Base-by-base conservation (phyloP, 2,888 invertebrate species). In the Agriotes lineatus region DNA sequence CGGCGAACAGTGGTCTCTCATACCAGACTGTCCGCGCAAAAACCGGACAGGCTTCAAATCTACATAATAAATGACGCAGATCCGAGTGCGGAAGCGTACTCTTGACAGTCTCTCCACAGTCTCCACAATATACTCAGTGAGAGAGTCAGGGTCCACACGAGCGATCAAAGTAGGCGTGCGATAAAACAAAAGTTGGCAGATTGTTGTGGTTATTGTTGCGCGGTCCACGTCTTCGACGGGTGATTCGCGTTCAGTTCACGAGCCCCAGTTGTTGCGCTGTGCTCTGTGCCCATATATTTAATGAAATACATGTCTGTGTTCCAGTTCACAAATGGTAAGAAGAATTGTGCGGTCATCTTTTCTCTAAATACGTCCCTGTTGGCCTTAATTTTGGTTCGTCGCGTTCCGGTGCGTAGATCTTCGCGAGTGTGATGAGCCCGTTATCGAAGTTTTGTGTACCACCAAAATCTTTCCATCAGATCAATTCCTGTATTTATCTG, bases 291-390 rank as follows among this genome's bases (percentile, higher is more conserved):
- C n/a, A n/a, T n/a, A n/a, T n/a, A n/a, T n/a, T n/a, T n/a, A n/a
- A n/a, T n/a, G n/a, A n/a, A n/a, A n/a, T n/a, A n/a, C n/a, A n/a
- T n/a, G n/a, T n/a, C n/a, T n/a, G n/a, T n/a, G n/a, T n/a, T n/a
- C n/a, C n/a, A n/a, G n/a, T n/a, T 62, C 57, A 73, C 73, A 72
- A 67, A 72, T 82, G 81, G 81, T 76, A 74, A 76, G 82, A 81
- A 81, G 75, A 67, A 74, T 71, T 73, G 76, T 80, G 78, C 76
- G 80, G 78, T 81, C 81, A 81, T 80, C 79, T 76, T 75, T 79
- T 80, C 81, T 80, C 78, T 81, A 82, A 82, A 81, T 82, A 82
- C 72, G 76, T 52, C 44, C 63, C 14, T 16, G 25, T 75, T 72
- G 74, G 69, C 72, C 72, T 76, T 74, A 71, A 69, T 73, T 68